Conservation (phyloP, 2,797 vertebrate species). For the Hyperoplus immaculatus region DNA sequence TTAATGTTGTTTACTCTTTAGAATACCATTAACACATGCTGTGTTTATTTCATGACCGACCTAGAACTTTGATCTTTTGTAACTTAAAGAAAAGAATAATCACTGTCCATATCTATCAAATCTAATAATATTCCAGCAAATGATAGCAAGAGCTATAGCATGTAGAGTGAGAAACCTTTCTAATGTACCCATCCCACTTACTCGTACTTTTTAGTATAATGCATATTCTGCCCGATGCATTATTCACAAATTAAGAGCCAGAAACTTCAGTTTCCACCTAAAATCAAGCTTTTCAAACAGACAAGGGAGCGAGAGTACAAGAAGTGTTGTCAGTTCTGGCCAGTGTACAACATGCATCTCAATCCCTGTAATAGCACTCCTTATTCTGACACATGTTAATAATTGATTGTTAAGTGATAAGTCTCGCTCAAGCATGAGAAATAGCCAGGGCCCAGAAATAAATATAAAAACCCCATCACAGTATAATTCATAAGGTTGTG, state of each 20-base stretch:
- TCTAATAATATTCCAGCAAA: slow-evolving; percentile 54
- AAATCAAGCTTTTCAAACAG: slow-evolving; percentile 66
- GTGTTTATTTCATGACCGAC: slow-evolving; percentile 54
- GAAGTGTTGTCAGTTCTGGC: slow-evolving; percentile 83
- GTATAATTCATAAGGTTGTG: slow-evolving; percentile 88
- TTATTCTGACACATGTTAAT: slow-evolving; percentile 86
- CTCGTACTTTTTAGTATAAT: slow-evolving; percentile 77
- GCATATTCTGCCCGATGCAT: slow-evolving; percentile 74
- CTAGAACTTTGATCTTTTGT: slow-evolving; percentile 46
- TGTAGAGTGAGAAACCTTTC: slow-evolving; percentile 68
- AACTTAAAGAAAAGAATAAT: slow-evolving; percentile 37
- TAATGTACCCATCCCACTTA: slow-evolving; percentile 65
- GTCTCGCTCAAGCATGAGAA: slow-evolving; percentile 84
- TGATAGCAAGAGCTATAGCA: slow-evolving; percentile 57
- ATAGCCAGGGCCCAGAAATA: slow-evolving; percentile 81
- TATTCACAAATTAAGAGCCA: slow-evolving; percentile 82
- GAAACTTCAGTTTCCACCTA: slow-evolving; percentile 70
- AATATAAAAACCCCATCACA: slow-evolving; percentile 82
- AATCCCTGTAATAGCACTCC: slow-evolving; percentile 82
- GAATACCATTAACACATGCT: slow-evolving; percentile 30
- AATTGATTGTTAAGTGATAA: slow-evolving; percentile 89
- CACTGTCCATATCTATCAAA: slow-evolving; percentile 42
- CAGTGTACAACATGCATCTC: slow-evolving; percentile 81
- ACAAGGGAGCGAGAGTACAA: slow-evolving; percentile 71
- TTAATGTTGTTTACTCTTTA: slow-evolving; percentile 51